phyloP scores from a whole-genome alignment of 1,140 invertebrate genomes.

The Ptiloglossa arizonensis region DNA sequence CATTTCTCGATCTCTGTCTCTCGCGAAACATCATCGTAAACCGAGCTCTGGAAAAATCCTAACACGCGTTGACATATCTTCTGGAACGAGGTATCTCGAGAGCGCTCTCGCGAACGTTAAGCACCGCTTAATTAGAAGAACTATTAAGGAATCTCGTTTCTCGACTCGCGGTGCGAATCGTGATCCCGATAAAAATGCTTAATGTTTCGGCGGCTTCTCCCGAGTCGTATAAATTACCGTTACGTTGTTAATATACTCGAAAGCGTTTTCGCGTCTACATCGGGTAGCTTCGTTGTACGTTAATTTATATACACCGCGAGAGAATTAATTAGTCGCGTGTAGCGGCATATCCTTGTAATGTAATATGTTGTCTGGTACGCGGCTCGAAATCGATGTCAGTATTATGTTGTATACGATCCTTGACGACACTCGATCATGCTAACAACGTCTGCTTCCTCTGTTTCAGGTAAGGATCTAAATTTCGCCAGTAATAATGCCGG shows the following conservation, averaged over 20 bases:
- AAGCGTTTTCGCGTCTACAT: constrained; percentile 30
- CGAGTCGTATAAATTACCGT: background rate
- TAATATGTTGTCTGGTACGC: constrained; percentile 36
- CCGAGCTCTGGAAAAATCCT: background rate
- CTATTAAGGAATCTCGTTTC: constrained; percentile 18
- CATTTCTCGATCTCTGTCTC: too few species aligned
- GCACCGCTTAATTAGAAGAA: constrained; percentile 22
- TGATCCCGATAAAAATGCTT: constrained; percentile 24
- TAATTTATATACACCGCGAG: constrained; percentile 39
- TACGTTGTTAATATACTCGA: constrained; percentile 17
- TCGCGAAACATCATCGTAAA: background rate
- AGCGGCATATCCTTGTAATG: constrained; percentile 2
- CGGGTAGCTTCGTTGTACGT: constrained; percentile 22
- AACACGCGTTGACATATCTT: background rate
- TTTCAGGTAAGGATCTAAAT: constrained; percentile 82
- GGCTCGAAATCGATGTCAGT: constrained; percentile 57
- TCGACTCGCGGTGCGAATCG: background rate
- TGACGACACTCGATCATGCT: constrained; percentile 36
- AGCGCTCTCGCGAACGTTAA: background rate
- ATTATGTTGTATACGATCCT: constrained; percentile 23
- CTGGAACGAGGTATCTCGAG: background rate
- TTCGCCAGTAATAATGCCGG: constrained; percentile 80
- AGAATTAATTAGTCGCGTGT: constrained; percentile 50
- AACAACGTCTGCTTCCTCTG: constrained; percentile 63
- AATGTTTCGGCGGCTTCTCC: background rate